These are phyloP conservation scores for Montipora efflorescens DNA, from an alignment of 64 coral and sea anemone species.

Conservation along the genomic window DNA sequence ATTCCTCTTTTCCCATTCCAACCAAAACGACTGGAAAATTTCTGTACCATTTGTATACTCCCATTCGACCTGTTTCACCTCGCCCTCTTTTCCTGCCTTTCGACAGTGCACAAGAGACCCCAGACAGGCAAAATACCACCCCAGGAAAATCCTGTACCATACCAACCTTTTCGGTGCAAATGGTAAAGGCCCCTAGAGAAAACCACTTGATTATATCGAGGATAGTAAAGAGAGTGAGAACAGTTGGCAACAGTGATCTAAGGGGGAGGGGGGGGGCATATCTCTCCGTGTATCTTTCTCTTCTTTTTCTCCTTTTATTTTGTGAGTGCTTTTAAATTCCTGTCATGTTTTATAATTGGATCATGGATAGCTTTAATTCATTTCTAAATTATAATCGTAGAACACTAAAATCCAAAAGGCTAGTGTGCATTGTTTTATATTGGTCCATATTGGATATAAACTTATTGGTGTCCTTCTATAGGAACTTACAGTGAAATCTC, in stretches of 20 bases:
- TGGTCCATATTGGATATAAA: not conserved
- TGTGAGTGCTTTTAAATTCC: not conserved
- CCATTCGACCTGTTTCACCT: not conserved
- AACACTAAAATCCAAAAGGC: not conserved
- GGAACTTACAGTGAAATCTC: slow-evolving; percentile 43
- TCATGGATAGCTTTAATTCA: not conserved
- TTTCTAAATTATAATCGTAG: not conserved
- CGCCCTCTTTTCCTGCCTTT: not conserved
- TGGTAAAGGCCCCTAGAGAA: not conserved
- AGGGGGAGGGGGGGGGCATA: not conserved
- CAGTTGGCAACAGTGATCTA: not conserved
- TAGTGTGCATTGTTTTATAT: not conserved
- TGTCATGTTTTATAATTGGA: not conserved
- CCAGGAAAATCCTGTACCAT: not conserved
- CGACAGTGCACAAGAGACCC: not conserved
- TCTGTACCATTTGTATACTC: not conserved
- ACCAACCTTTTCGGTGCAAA: not conserved
- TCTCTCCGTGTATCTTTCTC: not conserved
- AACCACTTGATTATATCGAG: not conserved
- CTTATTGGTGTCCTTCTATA: slow-evolving; percentile 11
- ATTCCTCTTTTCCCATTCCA: not conserved
- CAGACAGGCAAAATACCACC: not conserved
- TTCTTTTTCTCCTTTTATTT: not conserved
- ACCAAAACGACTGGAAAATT: not conserved
- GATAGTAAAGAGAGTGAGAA: not conserved